Evolutionary conservation across 2,888 invertebrate genomes (phyloP).

Genomic region (Epiblema foenella): DNA sequence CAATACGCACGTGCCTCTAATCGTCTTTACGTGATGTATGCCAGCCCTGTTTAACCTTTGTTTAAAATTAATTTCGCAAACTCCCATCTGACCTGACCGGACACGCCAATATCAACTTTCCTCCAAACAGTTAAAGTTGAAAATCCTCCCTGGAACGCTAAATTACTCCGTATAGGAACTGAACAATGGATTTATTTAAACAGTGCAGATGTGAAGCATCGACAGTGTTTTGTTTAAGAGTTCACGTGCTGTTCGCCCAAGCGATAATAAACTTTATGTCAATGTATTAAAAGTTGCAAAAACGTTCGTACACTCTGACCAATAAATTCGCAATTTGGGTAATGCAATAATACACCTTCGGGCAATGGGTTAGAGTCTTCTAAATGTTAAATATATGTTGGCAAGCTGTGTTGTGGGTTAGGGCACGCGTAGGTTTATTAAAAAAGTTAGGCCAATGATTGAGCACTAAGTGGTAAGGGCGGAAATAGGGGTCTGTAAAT

Average conservation of each 20-base stretch:
- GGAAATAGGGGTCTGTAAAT: constrained; percentile 16
- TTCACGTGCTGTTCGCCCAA: not conserved
- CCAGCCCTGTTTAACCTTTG: constrained; percentile 8
- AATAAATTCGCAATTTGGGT: not conserved
- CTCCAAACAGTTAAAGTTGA: not conserved
- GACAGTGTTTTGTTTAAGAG: constrained; percentile 24
- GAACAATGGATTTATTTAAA: constrained; percentile 25
- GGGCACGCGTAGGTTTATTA: constrained; percentile 20
- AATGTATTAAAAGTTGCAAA: not conserved
- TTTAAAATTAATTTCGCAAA: not conserved
- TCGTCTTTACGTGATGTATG: constrained; percentile 18
- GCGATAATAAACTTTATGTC: constrained; percentile 11
- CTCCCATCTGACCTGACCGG: not conserved
- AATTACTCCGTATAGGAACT: constrained; percentile 3
- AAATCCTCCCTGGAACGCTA: not conserved
- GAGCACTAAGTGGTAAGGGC: constrained; percentile 4
- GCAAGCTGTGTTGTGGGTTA: constrained; percentile 10
- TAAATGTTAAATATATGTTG: not conserved
- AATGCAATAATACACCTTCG: constrained; percentile 16
- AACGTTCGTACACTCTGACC: not conserved
- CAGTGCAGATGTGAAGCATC: constrained; percentile 15
- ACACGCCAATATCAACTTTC: not conserved
- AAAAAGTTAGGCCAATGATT: constrained; percentile 18
- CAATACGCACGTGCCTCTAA: constrained; percentile 15
- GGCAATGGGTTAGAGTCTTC: not conserved